Percentiles rank a stretch among this genome's conserved stretches.
phyloP scores from a whole-genome alignment of 2,888 invertebrate species.

The Cephus pygmeus region DNA sequence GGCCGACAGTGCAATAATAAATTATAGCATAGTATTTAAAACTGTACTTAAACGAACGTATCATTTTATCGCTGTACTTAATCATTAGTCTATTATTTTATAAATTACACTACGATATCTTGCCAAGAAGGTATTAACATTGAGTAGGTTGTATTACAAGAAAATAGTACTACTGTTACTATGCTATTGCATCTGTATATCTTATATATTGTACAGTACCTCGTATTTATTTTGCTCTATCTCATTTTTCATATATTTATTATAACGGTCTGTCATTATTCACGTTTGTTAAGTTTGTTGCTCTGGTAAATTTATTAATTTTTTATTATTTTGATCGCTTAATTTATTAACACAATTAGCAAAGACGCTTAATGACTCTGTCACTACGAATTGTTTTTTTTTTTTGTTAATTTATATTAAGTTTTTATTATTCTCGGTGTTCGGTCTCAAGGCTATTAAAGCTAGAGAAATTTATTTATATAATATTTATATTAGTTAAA shows the following conservation, averaged over 20 bases:
- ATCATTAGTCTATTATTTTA: not conserved
- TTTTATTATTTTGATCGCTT: not conserved
- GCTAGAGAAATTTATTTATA: not conserved
- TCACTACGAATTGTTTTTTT: not conserved
- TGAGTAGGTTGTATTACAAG: not conserved
- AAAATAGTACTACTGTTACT: not conserved
- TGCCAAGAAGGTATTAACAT: constrained; percentile 41
- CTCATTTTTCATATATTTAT: not conserved
- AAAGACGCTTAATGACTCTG: not conserved
- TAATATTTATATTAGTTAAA: not conserved
- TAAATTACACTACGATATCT: constrained; percentile 33
- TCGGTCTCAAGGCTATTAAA: not conserved
- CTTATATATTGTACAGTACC: not conserved
- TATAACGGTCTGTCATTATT: not conserved
- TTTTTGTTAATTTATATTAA: constrained; percentile 14
- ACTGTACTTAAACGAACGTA: not conserved
- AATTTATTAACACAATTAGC: not conserved
- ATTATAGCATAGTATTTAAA: not conserved
- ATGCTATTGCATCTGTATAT: not conserved
- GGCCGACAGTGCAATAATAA: constrained; percentile 56
- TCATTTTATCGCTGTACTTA: not conserved
- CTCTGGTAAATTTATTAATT: not conserved
- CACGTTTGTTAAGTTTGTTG: not conserved
- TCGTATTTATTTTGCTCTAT: not conserved
- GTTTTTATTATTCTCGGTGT: constrained; percentile 12